Evolutionary conservation across 2,797 vertebrate genomes (phyloP).

Genomic region (Dendrocincla fuliginosa): DNA sequence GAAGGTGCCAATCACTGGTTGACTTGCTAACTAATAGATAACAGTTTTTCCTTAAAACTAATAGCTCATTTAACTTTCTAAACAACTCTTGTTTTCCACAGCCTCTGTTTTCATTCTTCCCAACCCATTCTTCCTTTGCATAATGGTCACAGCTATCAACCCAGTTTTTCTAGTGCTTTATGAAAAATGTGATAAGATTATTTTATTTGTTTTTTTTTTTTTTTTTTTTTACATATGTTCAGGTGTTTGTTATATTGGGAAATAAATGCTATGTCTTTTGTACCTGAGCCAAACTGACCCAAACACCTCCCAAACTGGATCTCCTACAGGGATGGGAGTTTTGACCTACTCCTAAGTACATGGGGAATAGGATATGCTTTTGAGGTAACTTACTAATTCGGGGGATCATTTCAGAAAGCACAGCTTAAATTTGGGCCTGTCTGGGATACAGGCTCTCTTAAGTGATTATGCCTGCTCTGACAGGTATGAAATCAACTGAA

Average conservation of each 20-base stretch:
- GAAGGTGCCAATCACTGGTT: neutral
- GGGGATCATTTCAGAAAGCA: neutral
- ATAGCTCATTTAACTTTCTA: neutral
- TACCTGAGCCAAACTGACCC: neutral
- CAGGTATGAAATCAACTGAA: neutral
- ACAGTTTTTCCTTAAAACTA: neutral
- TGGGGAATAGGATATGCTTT: neutral
- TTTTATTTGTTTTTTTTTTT: neutral
- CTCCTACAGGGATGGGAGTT: neutral
- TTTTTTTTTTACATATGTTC: neutral
- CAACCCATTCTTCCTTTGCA: neutral
- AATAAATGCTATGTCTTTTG: neutral
- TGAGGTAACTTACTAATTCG: neutral
- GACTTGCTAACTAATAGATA: neutral
- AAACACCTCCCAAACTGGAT: neutral
- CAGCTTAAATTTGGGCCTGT: neutral
- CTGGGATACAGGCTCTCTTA: neutral
- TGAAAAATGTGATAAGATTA: slow-evolving; percentile 9
- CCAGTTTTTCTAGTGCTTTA: neutral
- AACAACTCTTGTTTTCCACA: neutral
- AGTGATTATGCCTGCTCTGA: neutral
- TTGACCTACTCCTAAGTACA: neutral
- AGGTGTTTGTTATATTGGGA: neutral
- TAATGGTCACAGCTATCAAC: neutral
- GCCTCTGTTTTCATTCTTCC: neutral